Conservation (phyloP, 2,888 invertebrate species). For the Acleris literana region DNA sequence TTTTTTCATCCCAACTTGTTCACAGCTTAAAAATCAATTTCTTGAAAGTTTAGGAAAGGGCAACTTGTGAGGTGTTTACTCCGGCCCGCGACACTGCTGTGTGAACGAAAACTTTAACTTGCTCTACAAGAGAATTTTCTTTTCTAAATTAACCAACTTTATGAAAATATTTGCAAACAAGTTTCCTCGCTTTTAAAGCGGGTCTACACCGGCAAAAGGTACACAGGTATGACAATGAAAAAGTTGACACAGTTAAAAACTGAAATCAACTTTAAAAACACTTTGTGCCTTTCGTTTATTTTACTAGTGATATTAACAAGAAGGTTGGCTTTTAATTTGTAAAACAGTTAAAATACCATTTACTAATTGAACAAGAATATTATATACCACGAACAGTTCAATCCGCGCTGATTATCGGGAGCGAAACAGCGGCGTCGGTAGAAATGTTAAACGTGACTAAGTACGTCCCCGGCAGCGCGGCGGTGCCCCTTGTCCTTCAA, state of each 20-base stretch:
- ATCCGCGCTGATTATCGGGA: constrained; percentile 23
- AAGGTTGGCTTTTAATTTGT: no score
- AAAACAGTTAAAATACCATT: no score
- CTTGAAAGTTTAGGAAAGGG: constrained; percentile 65
- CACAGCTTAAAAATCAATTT: constrained; percentile 81
- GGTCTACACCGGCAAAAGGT: constrained; percentile 50
- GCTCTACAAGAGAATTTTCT: constrained; percentile 57
- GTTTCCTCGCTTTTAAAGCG: constrained; percentile 55
- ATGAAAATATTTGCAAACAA: constrained; percentile 64
- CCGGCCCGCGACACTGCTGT: constrained; percentile 54
- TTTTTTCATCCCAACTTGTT: constrained; percentile 68
- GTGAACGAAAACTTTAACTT: constrained; percentile 65
- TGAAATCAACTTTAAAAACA: constrained; percentile 37
- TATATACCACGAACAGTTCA: constrained; percentile 3
- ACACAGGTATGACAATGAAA: constrained; percentile 52
- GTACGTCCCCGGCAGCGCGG: constrained; percentile 72
- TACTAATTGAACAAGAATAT: no score
- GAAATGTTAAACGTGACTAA: constrained; percentile 80
- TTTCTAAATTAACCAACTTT: constrained; percentile 70
- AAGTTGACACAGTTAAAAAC: constrained; percentile 42
- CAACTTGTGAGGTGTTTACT: constrained; percentile 75
- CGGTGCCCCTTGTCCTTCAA: constrained; percentile 78
- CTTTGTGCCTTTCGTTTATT: no score
- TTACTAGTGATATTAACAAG: no score
- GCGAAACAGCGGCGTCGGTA: constrained; percentile 62